Evolutionary conservation across 2,113 vertebrate genomes (phyloP).

Genomic region (Eleginops maclovinus): DNA sequence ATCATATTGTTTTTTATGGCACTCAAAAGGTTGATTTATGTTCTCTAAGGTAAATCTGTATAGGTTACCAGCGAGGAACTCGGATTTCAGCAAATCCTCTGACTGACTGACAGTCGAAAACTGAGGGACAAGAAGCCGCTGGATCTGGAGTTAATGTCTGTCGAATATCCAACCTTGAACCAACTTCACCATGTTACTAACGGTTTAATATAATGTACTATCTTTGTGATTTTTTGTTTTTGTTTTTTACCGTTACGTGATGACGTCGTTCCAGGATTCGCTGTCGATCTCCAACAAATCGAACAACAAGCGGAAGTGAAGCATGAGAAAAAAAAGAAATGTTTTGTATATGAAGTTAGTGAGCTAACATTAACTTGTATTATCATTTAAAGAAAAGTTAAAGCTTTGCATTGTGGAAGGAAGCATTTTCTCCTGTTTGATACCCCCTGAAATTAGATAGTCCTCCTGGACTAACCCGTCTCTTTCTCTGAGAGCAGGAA

Average conservation of each 20-base stretch:
- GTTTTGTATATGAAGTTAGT: constrained; percentile 42
- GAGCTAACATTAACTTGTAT: constrained; percentile 8
- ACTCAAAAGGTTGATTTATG: too few relatives aligned
- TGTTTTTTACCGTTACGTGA: background rate
- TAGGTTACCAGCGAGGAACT: too few relatives aligned
- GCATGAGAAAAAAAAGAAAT: constrained; percentile 18
- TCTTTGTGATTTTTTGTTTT: too few relatives aligned
- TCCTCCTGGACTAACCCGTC: constrained; percentile 34
- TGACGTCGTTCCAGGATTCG: constrained; percentile 37
- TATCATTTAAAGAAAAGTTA: background rate
- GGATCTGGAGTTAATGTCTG: too few relatives aligned
- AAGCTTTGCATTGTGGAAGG: background rate
- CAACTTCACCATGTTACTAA: too few relatives aligned
- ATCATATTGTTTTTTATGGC: too few relatives aligned
- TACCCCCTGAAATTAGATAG: background rate
- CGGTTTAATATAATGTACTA: too few relatives aligned
- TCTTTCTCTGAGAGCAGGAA: constrained; percentile 41
- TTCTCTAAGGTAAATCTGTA: too few relatives aligned
- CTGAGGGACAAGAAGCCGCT: too few relatives aligned
- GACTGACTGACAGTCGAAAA: too few relatives aligned
- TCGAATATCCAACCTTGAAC: too few relatives aligned
- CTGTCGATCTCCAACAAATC: constrained; percentile 49
- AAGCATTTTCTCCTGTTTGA: background rate
- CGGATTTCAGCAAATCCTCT: too few relatives aligned
- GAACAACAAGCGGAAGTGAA: constrained; percentile 66